phyloP scores from a whole-genome alignment of 2,113 vertebrate species.

The Gymnorhina tibicen region DNA sequence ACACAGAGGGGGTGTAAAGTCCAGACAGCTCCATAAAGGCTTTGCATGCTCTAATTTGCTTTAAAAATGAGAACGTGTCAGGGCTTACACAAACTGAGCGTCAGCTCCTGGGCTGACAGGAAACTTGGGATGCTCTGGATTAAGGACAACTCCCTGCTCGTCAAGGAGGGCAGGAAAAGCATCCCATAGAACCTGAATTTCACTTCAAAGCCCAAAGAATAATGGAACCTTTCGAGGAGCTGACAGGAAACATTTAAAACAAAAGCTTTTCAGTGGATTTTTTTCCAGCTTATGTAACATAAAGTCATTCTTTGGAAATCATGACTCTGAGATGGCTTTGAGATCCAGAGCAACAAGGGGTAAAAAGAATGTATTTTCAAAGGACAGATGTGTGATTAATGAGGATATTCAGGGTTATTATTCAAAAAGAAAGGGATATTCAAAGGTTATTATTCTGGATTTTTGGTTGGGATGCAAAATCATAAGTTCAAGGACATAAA shows the following conservation, averaged over 20 bases:
- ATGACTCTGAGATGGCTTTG: not conserved
- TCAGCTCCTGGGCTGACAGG: not conserved
- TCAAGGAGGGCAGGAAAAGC: not conserved
- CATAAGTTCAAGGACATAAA: not conserved
- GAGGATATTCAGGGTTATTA: not conserved
- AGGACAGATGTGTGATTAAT: not conserved
- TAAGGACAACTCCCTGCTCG: not conserved
- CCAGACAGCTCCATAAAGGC: not conserved
- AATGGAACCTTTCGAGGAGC: not conserved
- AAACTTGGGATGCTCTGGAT: not conserved
- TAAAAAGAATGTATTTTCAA: not conserved
- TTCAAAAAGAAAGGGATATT: not conserved
- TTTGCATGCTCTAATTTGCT: not conserved
- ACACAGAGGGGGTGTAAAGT: not conserved
- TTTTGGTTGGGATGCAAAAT: not conserved
- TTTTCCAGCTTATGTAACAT: not conserved
- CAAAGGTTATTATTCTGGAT: not conserved
- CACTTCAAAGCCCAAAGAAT: not conserved
- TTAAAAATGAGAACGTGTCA: not conserved
- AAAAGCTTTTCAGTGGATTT: not conserved
- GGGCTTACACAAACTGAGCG: not conserved
- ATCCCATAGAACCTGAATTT: not conserved
- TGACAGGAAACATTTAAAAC: constrained; percentile 22
- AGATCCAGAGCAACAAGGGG: not conserved
- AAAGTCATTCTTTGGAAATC: not conserved